Conservation (phyloP, 2,797 vertebrate genomes). For the Danio choprae region DNA sequence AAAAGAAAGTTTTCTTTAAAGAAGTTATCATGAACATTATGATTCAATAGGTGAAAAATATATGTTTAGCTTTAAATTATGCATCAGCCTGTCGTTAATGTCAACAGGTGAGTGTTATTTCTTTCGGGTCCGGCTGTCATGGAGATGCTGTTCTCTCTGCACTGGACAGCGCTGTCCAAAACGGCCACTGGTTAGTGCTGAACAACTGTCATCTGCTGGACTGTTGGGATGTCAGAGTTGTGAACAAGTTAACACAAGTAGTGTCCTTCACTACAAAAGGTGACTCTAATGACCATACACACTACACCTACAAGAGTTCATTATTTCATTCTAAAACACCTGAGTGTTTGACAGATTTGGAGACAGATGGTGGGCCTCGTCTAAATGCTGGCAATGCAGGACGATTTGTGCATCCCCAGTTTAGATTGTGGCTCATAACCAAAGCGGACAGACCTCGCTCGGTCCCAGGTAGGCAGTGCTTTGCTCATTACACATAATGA, state of each 20-base stretch:
- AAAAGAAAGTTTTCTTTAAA: background rate
- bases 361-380: slow-evolving; percentile 17
- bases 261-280: slow-evolving; percentile 61
- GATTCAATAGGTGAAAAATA: background rate
- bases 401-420: slow-evolving; percentile 68
- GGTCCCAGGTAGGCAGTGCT: slow-evolving; percentile 79
- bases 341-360: slow-evolving; percentile 35
- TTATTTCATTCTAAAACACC: background rate
- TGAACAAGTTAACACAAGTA: slow-evolving; percentile 65
- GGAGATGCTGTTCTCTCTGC: slow-evolving; percentile 62
- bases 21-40: background rate
- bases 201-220: slow-evolving; percentile 82
- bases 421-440: slow-evolving; percentile 84
- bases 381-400: slow-evolving; percentile 35
- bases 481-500: background rate
- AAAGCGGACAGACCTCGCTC: slow-evolving; percentile 64
- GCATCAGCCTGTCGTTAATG: slow-evolving; percentile 22
- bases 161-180: slow-evolving; percentile 67
- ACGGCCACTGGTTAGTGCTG: slow-evolving; percentile 86
- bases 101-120: slow-evolving; percentile 72
- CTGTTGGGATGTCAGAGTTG: slow-evolving; percentile 76
- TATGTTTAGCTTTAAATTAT: background rate
- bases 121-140: slow-evolving; percentile 72
- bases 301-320: background rate
- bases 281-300: slow-evolving; percentile 30